Evolutionary conservation across 2,797 vertebrate species (phyloP).

Genomic region (Channallabes apus): DNA sequence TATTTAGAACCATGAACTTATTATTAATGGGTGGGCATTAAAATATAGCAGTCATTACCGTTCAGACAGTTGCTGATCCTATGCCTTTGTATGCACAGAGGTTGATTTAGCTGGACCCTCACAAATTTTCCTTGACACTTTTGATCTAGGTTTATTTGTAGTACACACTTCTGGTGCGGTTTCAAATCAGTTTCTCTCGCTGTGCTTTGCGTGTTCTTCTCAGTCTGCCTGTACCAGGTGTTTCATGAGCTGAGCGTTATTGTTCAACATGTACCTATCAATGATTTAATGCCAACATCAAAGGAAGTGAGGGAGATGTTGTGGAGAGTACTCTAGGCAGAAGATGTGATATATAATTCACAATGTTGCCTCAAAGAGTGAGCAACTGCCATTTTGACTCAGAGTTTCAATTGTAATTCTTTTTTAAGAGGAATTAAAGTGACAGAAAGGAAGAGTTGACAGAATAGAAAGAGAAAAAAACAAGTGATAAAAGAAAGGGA

Average conservation of each 20-base stretch:
- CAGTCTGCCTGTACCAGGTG: slow-evolving; percentile 67
- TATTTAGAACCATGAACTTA: background rate
- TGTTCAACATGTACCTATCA: slow-evolving; percentile 75
- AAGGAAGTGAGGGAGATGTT: slow-evolving; percentile 66
- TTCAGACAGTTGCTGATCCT: background rate
- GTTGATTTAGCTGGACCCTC: background rate
- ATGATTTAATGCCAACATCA: slow-evolving; percentile 76
- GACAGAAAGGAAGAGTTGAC: background rate
- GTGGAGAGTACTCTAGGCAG: slow-evolving; percentile 60
- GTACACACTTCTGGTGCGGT: slow-evolving; percentile 7
- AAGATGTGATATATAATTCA: slow-evolving; percentile 76
- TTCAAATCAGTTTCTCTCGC: background rate
- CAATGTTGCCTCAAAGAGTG: slow-evolving; percentile 65
- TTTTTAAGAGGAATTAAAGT: slow-evolving; percentile 11
- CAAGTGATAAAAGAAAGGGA: background rate
- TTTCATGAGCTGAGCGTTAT: slow-evolving; percentile 70
- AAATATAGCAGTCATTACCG: background rate
- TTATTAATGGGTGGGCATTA: background rate
- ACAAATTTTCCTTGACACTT: background rate
- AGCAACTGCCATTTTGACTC: slow-evolving; percentile 23
- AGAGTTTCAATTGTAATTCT: slow-evolving; percentile 13
- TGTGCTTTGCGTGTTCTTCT: slow-evolving; percentile 53
- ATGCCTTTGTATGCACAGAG: background rate
- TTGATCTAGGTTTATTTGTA: background rate
- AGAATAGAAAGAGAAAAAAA: slow-evolving; percentile 4